Conservation (phyloP, 92 coral and sea anemone species). For the Parazoanthus darwini region DNA sequence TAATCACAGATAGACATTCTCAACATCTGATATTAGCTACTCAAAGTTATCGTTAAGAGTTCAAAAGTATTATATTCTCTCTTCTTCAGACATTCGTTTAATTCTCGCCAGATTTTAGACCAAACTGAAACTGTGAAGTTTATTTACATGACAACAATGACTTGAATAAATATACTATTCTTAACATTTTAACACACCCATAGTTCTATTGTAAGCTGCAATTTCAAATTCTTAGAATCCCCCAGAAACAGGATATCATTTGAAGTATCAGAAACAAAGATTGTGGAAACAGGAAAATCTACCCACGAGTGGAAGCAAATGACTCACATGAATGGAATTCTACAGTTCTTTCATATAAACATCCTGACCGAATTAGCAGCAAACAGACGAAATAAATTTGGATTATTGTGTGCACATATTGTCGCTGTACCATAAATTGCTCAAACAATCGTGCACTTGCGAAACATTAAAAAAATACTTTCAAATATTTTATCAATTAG, state of each 20-base stretch:
- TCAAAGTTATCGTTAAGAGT: too few species aligned
- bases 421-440: not conserved
- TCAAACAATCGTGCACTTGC: not conserved
- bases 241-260: not conserved
- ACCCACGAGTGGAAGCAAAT: not conserved
- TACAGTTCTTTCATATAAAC: not conserved
- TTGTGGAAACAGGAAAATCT: not conserved
- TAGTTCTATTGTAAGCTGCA: not conserved
- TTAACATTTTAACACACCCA: conserved; percentile 23
- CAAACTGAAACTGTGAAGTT: not conserved
- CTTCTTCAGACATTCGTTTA: too few species aligned
- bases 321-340: conserved; percentile 23
- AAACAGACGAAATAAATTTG: not conserved
- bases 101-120: not conserved
- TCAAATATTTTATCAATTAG: not conserved
- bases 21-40: too few species aligned
- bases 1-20: not conserved
- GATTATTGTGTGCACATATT: not conserved
- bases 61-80: too few species aligned
- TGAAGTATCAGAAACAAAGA: not conserved
- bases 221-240: not conserved
- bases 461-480: too few species aligned
- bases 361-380: not conserved
- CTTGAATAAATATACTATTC: not conserved
- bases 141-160: conserved; percentile 24